Conservation (phyloP, 2,113 vertebrate species). For the Apaloderma vittatum region DNA sequence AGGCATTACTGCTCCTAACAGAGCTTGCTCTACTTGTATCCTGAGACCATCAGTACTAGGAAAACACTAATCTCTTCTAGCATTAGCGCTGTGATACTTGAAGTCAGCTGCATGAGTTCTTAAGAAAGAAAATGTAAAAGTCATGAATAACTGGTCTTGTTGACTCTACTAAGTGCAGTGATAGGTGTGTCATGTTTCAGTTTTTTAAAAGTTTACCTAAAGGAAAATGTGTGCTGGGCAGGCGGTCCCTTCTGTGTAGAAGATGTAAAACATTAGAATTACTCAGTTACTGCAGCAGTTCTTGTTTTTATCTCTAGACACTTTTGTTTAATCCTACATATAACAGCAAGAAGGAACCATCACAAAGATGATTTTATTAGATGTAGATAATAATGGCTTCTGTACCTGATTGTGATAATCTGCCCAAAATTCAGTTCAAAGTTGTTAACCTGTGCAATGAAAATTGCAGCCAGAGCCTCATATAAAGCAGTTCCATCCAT, state of each 20-base stretch:
- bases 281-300: not conserved
- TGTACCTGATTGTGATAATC: conserved; percentile 96
- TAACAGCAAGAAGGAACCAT: not conserved
- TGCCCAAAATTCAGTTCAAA: conserved; percentile 94
- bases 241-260: not conserved
- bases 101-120: not conserved
- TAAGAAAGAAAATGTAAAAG: not conserved
- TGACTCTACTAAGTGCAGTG: not conserved
- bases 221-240: not conserved
- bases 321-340: not conserved
- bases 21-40: not conserved
- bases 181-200: not conserved
- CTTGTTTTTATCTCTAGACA: not conserved
- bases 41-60: not conserved
- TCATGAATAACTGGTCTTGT: not conserved
- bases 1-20: not conserved
- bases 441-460: conserved; percentile 96
- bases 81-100: not conserved
- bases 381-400: not conserved
- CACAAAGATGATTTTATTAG: not conserved
- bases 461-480: conserved; percentile 95
- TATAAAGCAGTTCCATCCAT: conserved; percentile 97
- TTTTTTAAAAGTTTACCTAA: not conserved
- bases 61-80: not conserved
- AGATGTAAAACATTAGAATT: not conserved